Evolutionary conservation across 2,888 invertebrate species (phyloP), one percentile per base, ranked within the genome.

Genomic region (Lepidochitona cinerea): DNA sequence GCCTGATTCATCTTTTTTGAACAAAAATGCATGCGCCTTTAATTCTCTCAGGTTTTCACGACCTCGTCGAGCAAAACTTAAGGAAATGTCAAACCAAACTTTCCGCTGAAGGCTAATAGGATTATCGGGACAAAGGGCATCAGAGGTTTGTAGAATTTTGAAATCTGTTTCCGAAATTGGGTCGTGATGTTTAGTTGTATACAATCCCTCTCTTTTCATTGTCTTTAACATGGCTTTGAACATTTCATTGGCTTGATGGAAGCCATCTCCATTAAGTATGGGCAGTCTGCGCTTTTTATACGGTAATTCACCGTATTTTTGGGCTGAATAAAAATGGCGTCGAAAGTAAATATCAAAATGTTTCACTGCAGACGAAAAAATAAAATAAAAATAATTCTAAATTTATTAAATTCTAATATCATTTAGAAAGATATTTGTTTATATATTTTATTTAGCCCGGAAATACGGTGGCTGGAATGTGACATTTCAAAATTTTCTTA

Each of bases 81-180:
- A 6, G n/a, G 73, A 64, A 23, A 73, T 41, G n/a, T 73, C 75
- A 68, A 73, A 75, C 75, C 73, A 73, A 1, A 71, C 71, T 49
- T 75, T 75, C 54, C 65, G 67, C 54, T 71, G 71, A 5, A 73
- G 59, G 6, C 49, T 14, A 26, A 26, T 59, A 6, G 75, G 73
- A 23, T 36, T 68, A 9, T 52, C 1, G 0, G 33, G 49, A 23
- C 35, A 70, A 0, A 75, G 33, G 1, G 68, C 73, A 36, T 49
- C 71, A 7, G 73, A 71, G 26, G 35, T 26, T 32, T 67, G 4
- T 0, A 75, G 37, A 37, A 36, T 67, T 23, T 68, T 1, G 35
- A 67, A 49, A 33, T 72, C 72, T 7, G 18, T 65, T 2, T 59
- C 73, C 12, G 65, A 32, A 0, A 73, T 69, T 29, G 69, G 3